Evolutionary conservation across 2,888 invertebrate genomes (phyloP).

Genomic region (Microplitis deprimator): DNA sequence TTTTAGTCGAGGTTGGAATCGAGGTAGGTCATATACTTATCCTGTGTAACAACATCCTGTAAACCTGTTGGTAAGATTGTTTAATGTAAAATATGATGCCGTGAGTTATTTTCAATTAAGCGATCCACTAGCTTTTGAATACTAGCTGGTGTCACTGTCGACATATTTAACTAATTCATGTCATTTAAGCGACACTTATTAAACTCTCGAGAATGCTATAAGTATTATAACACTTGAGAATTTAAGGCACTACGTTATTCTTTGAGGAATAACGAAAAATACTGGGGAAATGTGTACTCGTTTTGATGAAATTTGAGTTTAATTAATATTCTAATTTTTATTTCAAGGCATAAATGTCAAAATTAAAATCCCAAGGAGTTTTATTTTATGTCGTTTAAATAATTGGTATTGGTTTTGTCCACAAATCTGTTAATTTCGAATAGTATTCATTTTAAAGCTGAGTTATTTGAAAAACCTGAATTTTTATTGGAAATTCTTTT

Average conservation of each 20-base stretch:
- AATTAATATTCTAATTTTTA: no score
- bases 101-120: constrained; percentile 66
- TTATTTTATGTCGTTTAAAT: no score
- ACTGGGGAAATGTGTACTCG: no score
- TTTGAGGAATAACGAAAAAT: no score
- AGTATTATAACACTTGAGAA: constrained; percentile 58
- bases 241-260: background rate
- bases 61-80: background rate
- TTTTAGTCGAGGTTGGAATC: constrained; percentile 8
- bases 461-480: no score
- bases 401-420: no score
- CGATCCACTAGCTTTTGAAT: constrained; percentile 57
- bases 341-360: no score
- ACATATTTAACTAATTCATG: constrained; percentile 68
- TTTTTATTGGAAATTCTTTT: no score
- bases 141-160: constrained; percentile 44
- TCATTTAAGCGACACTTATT: constrained; percentile 67
- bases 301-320: no score
- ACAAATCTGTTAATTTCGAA: no score
- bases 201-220: constrained; percentile 64
- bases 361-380: no score
- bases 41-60: background rate
- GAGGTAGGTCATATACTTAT: constrained; percentile 6
- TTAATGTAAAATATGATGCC: constrained; percentile 63
- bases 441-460: no score